A percentile compares a stretch with the other conserved stretches of the same genome.
Conservation (phyloP, 2,113 vertebrate species). For the Microtus pennsylvanicus region DNA sequence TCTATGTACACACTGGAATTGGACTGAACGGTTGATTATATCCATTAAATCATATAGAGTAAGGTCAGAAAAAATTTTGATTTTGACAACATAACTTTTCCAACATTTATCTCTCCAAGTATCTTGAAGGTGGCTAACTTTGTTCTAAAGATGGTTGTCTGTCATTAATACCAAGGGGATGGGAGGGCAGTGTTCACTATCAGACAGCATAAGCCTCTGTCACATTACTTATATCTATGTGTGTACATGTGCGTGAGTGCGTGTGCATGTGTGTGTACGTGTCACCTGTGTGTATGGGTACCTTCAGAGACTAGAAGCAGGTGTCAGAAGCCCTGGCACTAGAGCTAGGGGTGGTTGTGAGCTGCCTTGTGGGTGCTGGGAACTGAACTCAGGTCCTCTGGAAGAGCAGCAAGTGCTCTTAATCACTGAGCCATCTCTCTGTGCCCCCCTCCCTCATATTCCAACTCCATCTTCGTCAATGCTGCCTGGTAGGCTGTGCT, state of each 20-base stretch:
- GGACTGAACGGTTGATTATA: background rate
- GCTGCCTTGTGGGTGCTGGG: background rate
- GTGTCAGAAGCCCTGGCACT: background rate
- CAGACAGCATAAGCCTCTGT: background rate
- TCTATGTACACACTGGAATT: background rate
- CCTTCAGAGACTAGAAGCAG: too few species aligned
- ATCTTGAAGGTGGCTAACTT: background rate
- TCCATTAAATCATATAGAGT: background rate
- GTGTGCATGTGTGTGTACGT: fast-evolving
- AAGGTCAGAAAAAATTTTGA: background rate
- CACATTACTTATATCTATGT: too few species aligned
- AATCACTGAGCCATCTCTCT: background rate
- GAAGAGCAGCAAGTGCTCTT: background rate
- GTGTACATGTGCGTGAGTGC: fast-evolving
- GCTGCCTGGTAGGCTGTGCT: background rate
- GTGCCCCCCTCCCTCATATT: background rate
- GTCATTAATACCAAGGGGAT: background rate
- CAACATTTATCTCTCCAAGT: background rate
- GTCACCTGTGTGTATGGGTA: background rate
- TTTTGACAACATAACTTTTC: background rate
- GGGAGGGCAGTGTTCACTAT: fast-evolving
- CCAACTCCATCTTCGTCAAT: background rate
- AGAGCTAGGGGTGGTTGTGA: background rate
- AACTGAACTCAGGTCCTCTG: background rate
- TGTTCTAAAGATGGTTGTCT: background rate